Base-by-base conservation (phyloP, 2,888 invertebrate species). In the Drosophila nigritarsus region DNA sequence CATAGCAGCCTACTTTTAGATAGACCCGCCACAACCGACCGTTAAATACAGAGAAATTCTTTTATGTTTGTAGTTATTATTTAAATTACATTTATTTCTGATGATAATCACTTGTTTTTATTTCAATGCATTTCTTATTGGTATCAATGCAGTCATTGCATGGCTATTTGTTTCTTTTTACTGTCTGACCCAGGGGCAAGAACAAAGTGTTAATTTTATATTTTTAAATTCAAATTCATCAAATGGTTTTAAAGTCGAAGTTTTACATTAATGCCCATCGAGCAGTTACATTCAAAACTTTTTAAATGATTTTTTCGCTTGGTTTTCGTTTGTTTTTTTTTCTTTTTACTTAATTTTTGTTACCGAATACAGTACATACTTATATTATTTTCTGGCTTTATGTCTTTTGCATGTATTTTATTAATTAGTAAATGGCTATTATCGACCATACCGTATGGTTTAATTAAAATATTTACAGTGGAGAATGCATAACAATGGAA, bases 1-100 rank as follows among this genome's bases (percentile, higher is more conserved):
- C 50, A 56, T 56, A 15, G 42, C 59, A 60, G 68, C 68, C 65
- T 68, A 62, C 62, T 64, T 66, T 60, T 34, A 11, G 45, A 3
- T 3, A 36, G 18, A 5, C 11, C 50, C 51, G 18, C 3, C 27
- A 2, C 9, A 4, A 4, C 9, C 38, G 0, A 29, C n/a, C 24
- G 30, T 40, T 45, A 36, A 15, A 36, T 13, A 50, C 30, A 65
- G 27, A 61, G 24, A 64, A 54, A 27, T 24, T 29, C 36, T 45
- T 62, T 48, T 8, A 18, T 27, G 53, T 60, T 63, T 65, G 56
- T 71, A 75, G 83, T 89, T 88, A 80, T 80, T 89, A 81, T 90
- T 88, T 89, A 84, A 90, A 87, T 90, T 90, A 87, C 86, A 87
- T 87, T 90, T 87, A 87, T 89, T 86, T 88, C 77, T 81, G 76